Conservation (phyloP, 2,113 vertebrate genomes). For the Mixornis gularis region DNA sequence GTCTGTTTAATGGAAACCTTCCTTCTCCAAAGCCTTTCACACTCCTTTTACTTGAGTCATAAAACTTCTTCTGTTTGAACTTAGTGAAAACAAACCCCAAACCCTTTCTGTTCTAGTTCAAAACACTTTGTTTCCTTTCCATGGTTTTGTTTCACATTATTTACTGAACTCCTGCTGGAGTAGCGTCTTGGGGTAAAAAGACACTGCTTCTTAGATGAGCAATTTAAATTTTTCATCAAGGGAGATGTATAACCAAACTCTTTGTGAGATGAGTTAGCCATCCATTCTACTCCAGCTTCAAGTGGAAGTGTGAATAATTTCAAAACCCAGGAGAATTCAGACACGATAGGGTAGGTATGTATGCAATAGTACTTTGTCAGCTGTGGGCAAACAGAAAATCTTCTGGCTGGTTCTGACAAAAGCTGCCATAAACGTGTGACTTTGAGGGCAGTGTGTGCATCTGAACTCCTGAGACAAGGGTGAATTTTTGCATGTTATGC, state of each 20-base stretch:
- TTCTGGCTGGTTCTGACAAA: background rate
- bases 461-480: background rate
- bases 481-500: background rate
- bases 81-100: slow-evolving; percentile 9
- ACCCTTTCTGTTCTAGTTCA: background rate
- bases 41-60: background rate
- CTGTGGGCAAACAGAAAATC: background rate
- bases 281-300: background rate
- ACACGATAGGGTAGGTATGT: background rate
- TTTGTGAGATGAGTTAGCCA: background rate
- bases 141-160: background rate
- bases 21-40: background rate
- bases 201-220: background rate
- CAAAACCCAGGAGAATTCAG: background rate
- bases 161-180: background rate
- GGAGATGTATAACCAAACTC: background rate
- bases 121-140: background rate
- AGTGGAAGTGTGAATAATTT: background rate
- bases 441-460: background rate
- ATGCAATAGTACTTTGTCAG: background rate
- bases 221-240: slow-evolving; percentile 40
- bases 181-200: background rate
- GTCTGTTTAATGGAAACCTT: slow-evolving; percentile 52
- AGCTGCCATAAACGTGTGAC: background rate
- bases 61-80: slow-evolving; percentile 26